Evolutionary conservation across 2,888 invertebrate genomes (phyloP).

Genomic region (Drosophila limbata): DNA sequence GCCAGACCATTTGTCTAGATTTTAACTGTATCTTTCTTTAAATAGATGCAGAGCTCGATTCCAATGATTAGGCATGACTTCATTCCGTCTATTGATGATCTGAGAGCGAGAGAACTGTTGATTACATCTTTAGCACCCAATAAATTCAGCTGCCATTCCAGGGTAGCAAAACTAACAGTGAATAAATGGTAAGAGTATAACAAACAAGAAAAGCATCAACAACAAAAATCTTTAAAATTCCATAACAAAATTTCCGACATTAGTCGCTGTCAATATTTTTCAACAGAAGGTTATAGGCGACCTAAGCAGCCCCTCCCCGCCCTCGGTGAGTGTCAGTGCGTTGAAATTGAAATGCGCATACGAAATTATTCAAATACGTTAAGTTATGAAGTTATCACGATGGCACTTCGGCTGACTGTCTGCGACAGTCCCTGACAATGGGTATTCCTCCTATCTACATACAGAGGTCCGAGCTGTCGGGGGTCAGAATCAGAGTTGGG

Average conservation of each 20-base stretch:
- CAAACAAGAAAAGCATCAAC: slow-evolving; percentile 3
- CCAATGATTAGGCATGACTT: slow-evolving; percentile 21
- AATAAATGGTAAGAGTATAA: slow-evolving; percentile 48
- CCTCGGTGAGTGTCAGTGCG: slow-evolving; percentile 43
- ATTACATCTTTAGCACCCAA: slow-evolving; percentile 56
- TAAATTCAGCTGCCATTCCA: slow-evolving; percentile 47
- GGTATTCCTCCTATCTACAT: slow-evolving; percentile 54
- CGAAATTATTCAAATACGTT: slow-evolving; percentile 79
- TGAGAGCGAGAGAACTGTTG: slow-evolving; percentile 30
- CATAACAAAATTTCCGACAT: slow-evolving; percentile 59
- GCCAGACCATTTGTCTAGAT: slow-evolving; percentile 19
- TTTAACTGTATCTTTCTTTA: slow-evolving; percentile 15
- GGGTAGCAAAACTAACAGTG: slow-evolving; percentile 55
- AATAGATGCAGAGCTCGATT: slow-evolving; percentile 24
- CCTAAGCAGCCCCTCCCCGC: slow-evolving; percentile 19
- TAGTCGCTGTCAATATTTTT: slow-evolving; percentile 80
- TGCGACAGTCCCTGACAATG: slow-evolving; percentile 66
- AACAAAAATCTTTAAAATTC: slow-evolving; percentile 45
- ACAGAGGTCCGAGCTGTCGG: slow-evolving; percentile 42
- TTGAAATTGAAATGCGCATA: slow-evolving; percentile 78
- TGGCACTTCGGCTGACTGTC: slow-evolving; percentile 64
- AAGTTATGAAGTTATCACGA: slow-evolving; percentile 83
- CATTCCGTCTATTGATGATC: slow-evolving; percentile 27
- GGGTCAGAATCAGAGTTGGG: slow-evolving; percentile 46
- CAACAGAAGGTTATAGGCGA: slow-evolving; percentile 35